Evolutionary conservation across 2,888 invertebrate genomes (phyloP).

Genomic region (Acanthococcus lagerstroemiae): DNA sequence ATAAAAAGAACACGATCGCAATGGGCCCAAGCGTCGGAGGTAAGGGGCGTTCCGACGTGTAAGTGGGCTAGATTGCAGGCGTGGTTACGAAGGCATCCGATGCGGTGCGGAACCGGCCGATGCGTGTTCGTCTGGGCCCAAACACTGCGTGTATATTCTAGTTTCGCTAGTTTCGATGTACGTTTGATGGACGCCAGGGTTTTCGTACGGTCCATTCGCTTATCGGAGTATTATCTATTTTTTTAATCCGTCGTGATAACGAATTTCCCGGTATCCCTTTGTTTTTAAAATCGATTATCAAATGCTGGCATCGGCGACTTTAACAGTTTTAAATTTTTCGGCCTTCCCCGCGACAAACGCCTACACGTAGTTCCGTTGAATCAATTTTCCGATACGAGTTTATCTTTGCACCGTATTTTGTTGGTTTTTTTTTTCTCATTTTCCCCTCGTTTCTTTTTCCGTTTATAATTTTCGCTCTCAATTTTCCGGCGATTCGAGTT

Average conservation of each 20-base stretch:
- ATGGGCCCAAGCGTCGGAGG: background rate
- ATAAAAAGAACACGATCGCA: conserved; percentile 5
- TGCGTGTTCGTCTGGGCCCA: conserved; percentile 10
- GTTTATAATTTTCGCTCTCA: too few species aligned
- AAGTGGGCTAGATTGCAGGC: conserved; percentile 10
- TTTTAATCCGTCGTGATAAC: background rate
- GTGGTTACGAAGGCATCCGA: conserved; percentile 1
- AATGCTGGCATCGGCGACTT: background rate
- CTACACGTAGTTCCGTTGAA: background rate
- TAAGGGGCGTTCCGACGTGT: conserved; percentile 4
- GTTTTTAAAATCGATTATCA: background rate
- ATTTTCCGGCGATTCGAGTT: too few species aligned
- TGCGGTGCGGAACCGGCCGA: background rate
- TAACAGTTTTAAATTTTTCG: background rate
- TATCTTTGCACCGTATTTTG: background rate
- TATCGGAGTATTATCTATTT: conserved; percentile 2
- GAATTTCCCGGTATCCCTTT: conserved; percentile 6
- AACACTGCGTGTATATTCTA: conserved; percentile 3
- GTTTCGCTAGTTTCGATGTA: conserved; percentile 21
- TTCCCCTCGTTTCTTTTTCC: too few species aligned
- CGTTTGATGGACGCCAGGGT: conserved; percentile 16
- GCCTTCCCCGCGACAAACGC: background rate
- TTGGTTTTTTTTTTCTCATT: too few species aligned
- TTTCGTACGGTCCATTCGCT: background rate
- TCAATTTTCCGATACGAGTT: background rate